These are phyloP conservation scores for Petrophora chlorosata DNA, from an alignment of 2,888 invertebrate species.

Conservation along the genomic window DNA sequence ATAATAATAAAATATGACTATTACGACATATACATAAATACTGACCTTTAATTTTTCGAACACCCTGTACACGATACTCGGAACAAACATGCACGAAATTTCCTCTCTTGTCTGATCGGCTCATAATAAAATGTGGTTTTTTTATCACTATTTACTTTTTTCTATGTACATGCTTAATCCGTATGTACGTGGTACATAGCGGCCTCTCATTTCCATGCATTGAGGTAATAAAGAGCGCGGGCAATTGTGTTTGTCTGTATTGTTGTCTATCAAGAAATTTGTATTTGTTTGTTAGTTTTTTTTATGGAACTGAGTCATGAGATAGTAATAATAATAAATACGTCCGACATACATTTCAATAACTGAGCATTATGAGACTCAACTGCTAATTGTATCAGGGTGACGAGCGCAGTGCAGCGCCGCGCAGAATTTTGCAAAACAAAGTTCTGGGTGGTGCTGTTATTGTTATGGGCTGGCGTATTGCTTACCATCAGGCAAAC, in stretches of 20 bases:
- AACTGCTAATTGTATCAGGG: no score
- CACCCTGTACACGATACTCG: conserved; percentile 58
- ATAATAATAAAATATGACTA: no score
- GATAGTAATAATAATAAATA: no score
- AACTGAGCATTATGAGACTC: no score
- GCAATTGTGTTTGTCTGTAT: conserved; percentile 42
- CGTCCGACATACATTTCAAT: no score
- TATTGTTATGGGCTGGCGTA: no score
- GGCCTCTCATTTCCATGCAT: conserved; percentile 38
- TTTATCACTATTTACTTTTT: conserved; percentile 83
- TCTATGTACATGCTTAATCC: conserved; percentile 72
- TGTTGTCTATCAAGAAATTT: not conserved
- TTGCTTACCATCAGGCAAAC: no score
- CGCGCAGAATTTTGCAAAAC: no score
- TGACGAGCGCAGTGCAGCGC: no score
- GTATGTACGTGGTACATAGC: conserved; percentile 48
- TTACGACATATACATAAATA: no score
- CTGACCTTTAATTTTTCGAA: conserved; percentile 15
- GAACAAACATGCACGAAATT: conserved; percentile 56
- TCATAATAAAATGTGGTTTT: conserved; percentile 83
- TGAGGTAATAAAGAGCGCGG: conserved; percentile 36
- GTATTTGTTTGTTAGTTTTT: not conserved
- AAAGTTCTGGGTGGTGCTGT: no score
- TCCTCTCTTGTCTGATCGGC: conserved; percentile 68
- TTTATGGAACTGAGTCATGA: not conserved